Evolutionary conservation across 2,888 invertebrate species (phyloP).

Genomic region (Nymphalis polychloros): DNA sequence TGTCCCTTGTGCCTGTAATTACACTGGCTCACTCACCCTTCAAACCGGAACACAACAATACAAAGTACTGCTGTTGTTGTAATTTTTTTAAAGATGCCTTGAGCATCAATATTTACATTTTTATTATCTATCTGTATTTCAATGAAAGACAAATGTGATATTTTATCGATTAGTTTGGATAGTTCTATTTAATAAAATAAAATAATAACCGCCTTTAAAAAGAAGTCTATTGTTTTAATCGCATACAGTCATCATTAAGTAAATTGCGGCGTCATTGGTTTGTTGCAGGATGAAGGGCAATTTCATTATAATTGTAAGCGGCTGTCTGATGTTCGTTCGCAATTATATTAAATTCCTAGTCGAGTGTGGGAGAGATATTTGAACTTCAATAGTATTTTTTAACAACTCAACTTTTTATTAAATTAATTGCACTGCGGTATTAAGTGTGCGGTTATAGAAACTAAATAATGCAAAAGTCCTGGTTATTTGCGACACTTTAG

Average conservation of each 20-base stretch:
- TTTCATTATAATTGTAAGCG: conserved; percentile 22
- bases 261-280: conserved; percentile 12
- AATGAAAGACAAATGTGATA: too few relatives aligned
- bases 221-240: not conserved
- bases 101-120: too few relatives aligned
- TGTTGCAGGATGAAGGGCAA: conserved; percentile 14
- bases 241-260: not conserved
- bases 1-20: too few relatives aligned
- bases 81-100: too few relatives aligned
- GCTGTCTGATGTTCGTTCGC: conserved; percentile 36
- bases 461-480: not conserved
- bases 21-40: too few relatives aligned
- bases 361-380: conserved; percentile 68
- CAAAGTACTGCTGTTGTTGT: too few relatives aligned
- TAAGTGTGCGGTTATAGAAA: conserved; percentile 24
- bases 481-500: not conserved
- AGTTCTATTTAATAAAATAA: not conserved
- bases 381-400: conserved; percentile 50
- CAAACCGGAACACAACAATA: too few relatives aligned
- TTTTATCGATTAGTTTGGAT: too few relatives aligned
- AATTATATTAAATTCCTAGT: conserved; percentile 62
- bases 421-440: conserved; percentile 45
- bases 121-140: too few relatives aligned
- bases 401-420: conserved; percentile 38
- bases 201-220: not conserved